Evolutionary conservation across 37 sponge, comb jelly and placozoan genomes (phyloP), one percentile per base, ranked within the genome.

Genomic region (Beroe forskalii): DNA sequence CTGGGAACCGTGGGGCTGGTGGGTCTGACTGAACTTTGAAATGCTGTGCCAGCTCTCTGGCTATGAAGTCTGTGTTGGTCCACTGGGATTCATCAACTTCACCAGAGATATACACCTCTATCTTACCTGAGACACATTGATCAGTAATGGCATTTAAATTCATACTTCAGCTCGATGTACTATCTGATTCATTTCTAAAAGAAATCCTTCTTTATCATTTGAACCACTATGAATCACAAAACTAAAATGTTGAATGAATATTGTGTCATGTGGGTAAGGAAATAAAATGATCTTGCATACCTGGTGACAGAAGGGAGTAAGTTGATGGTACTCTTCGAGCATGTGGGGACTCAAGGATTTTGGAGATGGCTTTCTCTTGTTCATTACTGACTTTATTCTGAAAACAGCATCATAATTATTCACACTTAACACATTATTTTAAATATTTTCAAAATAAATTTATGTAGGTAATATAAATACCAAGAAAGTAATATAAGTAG

Each of bases 61-160:
- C 39, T 35, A 72, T 72, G 20, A 72, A 72, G 22, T 72, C 75
- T 35, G 75, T 72, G 75, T 72, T 72, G 4, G 75, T 72, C 75
- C 75, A 72, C 75, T 72, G 75, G 6, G 75, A 35, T 39, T 72
- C 75, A 72, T 39, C 28, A 20, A 72, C 40, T 39, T 72, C 75
- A 27, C 75, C 75, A 14, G 75, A 72, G 4, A 72, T 39, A 32
- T 72, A 72, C 38, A 72, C 40, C 19, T 72, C 75, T 72, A 72
- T 72, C 75, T 72, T 72, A 3, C 19, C 75, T 72, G 75, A 8
- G 33, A 72, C n/a, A n/a, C n/a, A n/a, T n/a, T 55, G 60, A 55
- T 20, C 14, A 55, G 60, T 55, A 55, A 55, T 55, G 17, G 9
- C 14, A 55, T 9, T 55, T 17, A 55, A 55, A 55, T 55, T 9